These are phyloP conservation scores for Spinibarbus caldwelli DNA, from an alignment of 2,797 vertebrate genomes.

Conservation along the genomic window DNA sequence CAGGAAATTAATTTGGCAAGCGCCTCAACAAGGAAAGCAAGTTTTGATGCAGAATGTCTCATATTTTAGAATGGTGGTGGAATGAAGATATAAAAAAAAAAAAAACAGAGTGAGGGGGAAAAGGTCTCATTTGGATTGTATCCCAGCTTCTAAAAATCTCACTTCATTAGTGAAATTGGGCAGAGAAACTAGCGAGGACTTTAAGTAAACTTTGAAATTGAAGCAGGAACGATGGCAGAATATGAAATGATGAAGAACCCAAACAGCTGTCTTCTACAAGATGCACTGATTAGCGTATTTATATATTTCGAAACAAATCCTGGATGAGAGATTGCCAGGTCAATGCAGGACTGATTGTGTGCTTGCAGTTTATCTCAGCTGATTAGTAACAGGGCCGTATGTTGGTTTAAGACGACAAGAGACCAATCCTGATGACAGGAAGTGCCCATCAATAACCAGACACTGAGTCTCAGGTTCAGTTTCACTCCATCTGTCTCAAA, in stretches of 20 bases:
- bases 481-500: constrained; percentile 49
- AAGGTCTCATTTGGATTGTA: constrained; percentile 48
- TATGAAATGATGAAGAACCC: constrained; percentile 18
- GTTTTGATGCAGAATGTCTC: constrained; percentile 39
- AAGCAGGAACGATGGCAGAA: neutral
- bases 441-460: constrained; percentile 44
- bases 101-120: neutral
- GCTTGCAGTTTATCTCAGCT: constrained; percentile 26
- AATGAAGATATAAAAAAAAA: neutral
- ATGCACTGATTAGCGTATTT: constrained; percentile 38
- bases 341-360: constrained; percentile 40
- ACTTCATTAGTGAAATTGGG: constrained; percentile 49
- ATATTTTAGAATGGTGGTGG: constrained; percentile 20
- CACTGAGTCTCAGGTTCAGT: constrained; percentile 16
- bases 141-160: constrained; percentile 50
- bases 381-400: constrained; percentile 35
- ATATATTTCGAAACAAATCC: constrained; percentile 28
- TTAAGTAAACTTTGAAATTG: constrained; percentile 20
- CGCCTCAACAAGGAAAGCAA: constrained; percentile 16
- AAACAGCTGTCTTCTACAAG: constrained; percentile 27
- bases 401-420: constrained; percentile 34
- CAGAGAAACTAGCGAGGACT: constrained; percentile 24
- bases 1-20: constrained; percentile 38
- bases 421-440: constrained; percentile 29
- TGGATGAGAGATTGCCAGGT: constrained; percentile 41